phyloP scores from a whole-genome alignment of 2,113 vertebrate species.

The Columbina picui region DNA sequence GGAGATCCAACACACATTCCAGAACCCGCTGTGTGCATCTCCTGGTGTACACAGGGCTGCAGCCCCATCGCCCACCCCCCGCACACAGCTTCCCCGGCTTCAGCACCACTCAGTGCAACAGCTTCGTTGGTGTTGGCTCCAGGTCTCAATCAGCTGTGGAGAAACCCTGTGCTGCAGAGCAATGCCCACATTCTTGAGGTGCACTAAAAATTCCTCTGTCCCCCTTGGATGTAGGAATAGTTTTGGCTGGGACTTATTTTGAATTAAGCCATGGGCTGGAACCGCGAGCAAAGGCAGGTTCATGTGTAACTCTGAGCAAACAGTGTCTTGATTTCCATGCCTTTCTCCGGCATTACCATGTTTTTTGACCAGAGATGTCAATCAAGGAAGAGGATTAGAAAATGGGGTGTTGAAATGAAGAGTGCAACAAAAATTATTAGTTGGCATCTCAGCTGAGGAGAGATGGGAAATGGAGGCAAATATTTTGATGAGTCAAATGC shows the following conservation, averaged over 20 bases:
- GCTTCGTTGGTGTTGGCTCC: accelerated
- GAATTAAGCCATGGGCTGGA: not conserved
- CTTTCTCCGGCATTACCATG: accelerated
- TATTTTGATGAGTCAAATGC: not conserved
- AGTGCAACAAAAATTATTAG: not conserved
- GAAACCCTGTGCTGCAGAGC: not conserved
- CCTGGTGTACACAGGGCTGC: accelerated
- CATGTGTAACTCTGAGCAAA: not conserved
- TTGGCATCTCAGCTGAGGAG: not conserved
- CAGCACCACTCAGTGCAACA: too few species aligned
- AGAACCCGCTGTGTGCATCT: not conserved
- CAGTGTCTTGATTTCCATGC: not conserved
- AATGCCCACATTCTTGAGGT: not conserved
- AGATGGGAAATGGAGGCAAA: not conserved
- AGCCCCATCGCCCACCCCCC: accelerated
- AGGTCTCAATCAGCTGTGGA: not conserved
- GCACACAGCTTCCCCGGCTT: not conserved
- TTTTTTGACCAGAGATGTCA: not conserved
- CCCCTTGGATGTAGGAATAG: not conserved
- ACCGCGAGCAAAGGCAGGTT: accelerated
- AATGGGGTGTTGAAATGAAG: not conserved
- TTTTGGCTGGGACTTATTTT: not conserved
- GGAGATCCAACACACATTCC: not conserved
- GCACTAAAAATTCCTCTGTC: not conserved
- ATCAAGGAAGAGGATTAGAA: not conserved